Evolutionary conservation across 1,140 invertebrate genomes (phyloP), one percentile per base, ranked within the genome.

Genomic region (Episyrphus balteatus): DNA sequence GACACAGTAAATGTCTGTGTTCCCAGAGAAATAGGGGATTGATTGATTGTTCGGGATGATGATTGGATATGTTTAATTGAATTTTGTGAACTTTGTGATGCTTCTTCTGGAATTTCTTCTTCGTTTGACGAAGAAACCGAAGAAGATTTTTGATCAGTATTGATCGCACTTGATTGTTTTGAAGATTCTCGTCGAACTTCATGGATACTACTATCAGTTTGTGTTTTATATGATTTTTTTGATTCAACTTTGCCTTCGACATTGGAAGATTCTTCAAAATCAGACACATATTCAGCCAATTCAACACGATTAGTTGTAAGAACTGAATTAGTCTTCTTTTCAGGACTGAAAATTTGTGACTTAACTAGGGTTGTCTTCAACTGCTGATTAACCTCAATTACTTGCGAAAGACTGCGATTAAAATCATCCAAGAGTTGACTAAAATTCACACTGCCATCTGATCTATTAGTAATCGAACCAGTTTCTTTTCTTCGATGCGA

Each of bases 371-470:
- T 48, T 14, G 18, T 45, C 44, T 52, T 51, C 12, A 57, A 33
- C 15, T 49, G 51, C 30, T 57, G 47, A 51, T 57, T 57, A 1
- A 53, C 55, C 42, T 52, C 48, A 43, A 57, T 55, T 11, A 53
- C 55, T 21, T 55, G 51, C 9, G 51, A 51, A n/a, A 57, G 38
- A 44, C 53, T 55, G 14, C 46, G 48, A 44, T 55, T 57, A 32
- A 57, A 57, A 30, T 51, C 50, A 3, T 48, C 17, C 19, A 57
- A 32, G 17, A 56, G 34, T 14, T 49, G 41, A 32, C 40, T 46
- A n/a, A 55, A 45, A 18, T 53, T 26, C 2, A 48, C 31, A 19
- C 47, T 46, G n/a, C 3, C 15, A 17, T 38, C 6, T 8, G 18
- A 7, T 9, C 31, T 44, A n/a, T 18, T 21, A 3, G 31, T 40